Evolutionary conservation across 2,888 invertebrate species (phyloP).

Genomic region (Drosophila aldrichi): DNA sequence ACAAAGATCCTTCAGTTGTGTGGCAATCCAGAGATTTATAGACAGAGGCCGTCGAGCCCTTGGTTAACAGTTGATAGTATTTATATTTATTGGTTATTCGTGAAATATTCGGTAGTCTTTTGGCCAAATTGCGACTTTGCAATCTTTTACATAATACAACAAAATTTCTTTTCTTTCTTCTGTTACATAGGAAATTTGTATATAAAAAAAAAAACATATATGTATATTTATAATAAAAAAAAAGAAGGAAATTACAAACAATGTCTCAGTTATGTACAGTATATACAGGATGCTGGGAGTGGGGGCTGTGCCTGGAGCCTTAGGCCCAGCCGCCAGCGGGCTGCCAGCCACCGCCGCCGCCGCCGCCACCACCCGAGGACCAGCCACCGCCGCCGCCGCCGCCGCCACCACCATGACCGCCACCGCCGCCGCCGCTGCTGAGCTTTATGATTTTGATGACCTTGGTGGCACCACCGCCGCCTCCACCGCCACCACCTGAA

Average conservation of each 20-base stretch:
- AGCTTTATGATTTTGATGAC: slow-evolving; percentile 57
- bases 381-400: slow-evolving; percentile 65
- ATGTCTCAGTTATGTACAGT: slow-evolving; percentile 62
- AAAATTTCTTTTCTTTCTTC: slow-evolving; percentile 3
- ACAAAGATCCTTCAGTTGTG: slow-evolving; percentile 16
- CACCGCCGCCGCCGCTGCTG: slow-evolving; percentile 54
- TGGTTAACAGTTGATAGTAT: slow-evolving; percentile 15
- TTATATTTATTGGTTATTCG: slow-evolving; percentile 19
- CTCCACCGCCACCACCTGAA: slow-evolving; percentile 61
- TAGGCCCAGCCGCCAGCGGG: slow-evolving; percentile 82
- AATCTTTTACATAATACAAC: slow-evolving; percentile 1
- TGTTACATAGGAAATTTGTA: slow-evolving; percentile 5
- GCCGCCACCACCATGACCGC: slow-evolving; percentile 47
- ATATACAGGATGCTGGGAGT: slow-evolving; percentile 54
- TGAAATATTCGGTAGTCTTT: slow-evolving; percentile 22
- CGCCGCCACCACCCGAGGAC: slow-evolving; percentile 63
- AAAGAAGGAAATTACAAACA: background rate
- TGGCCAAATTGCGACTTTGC: slow-evolving; percentile 16
- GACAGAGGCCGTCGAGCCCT: background rate
- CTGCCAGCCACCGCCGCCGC: slow-evolving; percentile 72
- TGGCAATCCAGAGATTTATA: slow-evolving; percentile 3
- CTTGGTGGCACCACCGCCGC: slow-evolving; percentile 58
- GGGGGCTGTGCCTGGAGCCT: slow-evolving; percentile 12
- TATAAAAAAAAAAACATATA: slow-evolving; percentile 27
- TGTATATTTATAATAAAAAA: too few species aligned